These are phyloP conservation scores for Pseudochirops cupreus DNA, from an alignment of 2,797 vertebrate species.

Conservation along the genomic window DNA sequence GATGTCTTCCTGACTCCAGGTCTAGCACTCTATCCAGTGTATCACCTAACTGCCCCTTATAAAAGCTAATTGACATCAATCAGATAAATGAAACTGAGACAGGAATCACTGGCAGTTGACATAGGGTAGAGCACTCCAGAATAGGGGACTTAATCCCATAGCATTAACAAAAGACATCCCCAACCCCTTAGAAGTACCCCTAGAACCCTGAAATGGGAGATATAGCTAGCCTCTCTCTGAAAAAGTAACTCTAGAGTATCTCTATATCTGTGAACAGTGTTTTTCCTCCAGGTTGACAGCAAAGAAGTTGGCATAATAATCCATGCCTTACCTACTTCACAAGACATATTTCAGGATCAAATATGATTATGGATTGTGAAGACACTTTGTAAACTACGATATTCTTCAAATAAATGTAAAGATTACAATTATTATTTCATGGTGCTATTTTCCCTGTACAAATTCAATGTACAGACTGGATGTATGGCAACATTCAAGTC, in stretches of 20 bases:
- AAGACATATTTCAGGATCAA: not conserved
- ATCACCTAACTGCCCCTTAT: not conserved
- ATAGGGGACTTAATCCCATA: not conserved
- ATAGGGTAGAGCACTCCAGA: not conserved
- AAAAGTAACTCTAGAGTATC: not conserved
- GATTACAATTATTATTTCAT: not conserved
- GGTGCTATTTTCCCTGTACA: not conserved
- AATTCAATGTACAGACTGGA: not conserved
- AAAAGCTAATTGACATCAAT: not conserved
- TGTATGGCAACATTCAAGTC: not conserved
- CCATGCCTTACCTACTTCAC: not conserved
- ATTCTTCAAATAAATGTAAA: not conserved
- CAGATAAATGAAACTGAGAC: not conserved
- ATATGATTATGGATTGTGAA: not conserved
- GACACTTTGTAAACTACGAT: not conserved
- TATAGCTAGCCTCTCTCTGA: not conserved
- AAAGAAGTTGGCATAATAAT: not conserved
- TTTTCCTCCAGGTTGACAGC: not conserved
- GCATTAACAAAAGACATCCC: not conserved
- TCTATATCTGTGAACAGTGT: not conserved
- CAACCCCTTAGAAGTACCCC: not conserved
- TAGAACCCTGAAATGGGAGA: not conserved
- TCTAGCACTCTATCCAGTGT: not conserved
- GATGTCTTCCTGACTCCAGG: not conserved
- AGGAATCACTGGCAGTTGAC: not conserved